Base-by-base conservation (phyloP, 2,113 vertebrate species). In the Tyrannus savana region DNA sequence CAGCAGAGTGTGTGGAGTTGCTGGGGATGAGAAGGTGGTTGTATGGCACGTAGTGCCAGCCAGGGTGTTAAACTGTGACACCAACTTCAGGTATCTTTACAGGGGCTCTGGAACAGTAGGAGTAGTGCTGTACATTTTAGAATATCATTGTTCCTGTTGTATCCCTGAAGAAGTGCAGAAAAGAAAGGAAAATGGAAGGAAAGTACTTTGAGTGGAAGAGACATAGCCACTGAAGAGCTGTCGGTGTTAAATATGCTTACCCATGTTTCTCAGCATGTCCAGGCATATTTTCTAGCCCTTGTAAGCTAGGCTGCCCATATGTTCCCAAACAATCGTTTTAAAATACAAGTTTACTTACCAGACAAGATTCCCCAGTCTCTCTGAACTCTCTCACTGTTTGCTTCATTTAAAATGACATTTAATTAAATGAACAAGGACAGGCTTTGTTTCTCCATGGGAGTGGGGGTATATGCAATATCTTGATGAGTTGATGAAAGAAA, bases 321-420 rank as follows among this genome's bases (percentile, higher is more conserved):
- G 88, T 89, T 97, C 68, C 60, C 71, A 88, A 95, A 87, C 68
- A 93, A 74, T 89, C 9, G 7, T 89, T 95, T 88, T 86, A 87
- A 94, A 95, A 77, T 49, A 87, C 30, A 91, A 84, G 93, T 93
- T 95, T 93, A 84, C 78, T 84, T 81, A 94, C 62, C 47, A 91
- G 91, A 79, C 49, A 81, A 67, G 84, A 50, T 71, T 95, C 75
- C 75, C 53, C 47, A 30, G 53, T 56, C 52, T 86, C 87, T 89
- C 72, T 62, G 73, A 91, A 59, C 35, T 74, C 78, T 95, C 90
- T 76, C 42, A 15, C 81, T 80, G 86, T 90, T 97, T 72, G 64
- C 90, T 95, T 97, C 95, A 96, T 96, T 97, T 97, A 96, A 95
- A 94, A 95, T 96, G 97, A 96, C 96, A 96, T 97, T 97, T 97